phyloP scores from a whole-genome alignment of 2,797 vertebrate species.

The Pogoniulus pusillus region DNA sequence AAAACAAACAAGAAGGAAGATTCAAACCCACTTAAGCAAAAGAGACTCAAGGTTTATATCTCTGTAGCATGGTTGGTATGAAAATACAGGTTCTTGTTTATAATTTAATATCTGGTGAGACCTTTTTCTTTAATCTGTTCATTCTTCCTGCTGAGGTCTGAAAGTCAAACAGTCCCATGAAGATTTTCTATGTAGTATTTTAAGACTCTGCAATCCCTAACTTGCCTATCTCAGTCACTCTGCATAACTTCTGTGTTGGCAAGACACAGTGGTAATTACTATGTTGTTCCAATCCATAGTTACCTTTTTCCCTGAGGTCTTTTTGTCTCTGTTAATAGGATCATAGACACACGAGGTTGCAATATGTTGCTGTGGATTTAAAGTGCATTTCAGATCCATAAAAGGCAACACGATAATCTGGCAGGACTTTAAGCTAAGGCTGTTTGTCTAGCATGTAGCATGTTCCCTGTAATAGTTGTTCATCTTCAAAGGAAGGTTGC shows the following conservation, averaged over 20 bases:
- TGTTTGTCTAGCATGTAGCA: slow-evolving; percentile 39
- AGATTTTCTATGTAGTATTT: background rate
- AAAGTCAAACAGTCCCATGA: background rate
- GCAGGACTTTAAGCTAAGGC: slow-evolving; percentile 9
- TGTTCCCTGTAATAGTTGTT: slow-evolving; percentile 62
- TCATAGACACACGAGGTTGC: background rate
- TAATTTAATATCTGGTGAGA: background rate
- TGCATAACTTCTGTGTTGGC: background rate
- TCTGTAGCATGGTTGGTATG: background rate
- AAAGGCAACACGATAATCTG: slow-evolving; percentile 54
- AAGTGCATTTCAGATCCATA: slow-evolving; percentile 24
- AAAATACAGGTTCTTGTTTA: background rate
- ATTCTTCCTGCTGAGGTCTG: background rate
- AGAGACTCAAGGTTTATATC: background rate
- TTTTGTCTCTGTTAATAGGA: background rate
- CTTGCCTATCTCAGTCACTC: background rate
- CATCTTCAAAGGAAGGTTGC: slow-evolving; percentile 37
- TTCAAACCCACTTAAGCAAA: background rate
- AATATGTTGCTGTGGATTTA: slow-evolving; percentile 25
- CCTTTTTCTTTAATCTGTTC: background rate
- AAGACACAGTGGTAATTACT: background rate
- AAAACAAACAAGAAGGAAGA: background rate
- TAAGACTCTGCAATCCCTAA: background rate
- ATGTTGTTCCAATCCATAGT: background rate
- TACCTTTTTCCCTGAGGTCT: background rate